Conservation (phyloP, 2,888 invertebrate species). For the Ecdyonurus torrentis region DNA sequence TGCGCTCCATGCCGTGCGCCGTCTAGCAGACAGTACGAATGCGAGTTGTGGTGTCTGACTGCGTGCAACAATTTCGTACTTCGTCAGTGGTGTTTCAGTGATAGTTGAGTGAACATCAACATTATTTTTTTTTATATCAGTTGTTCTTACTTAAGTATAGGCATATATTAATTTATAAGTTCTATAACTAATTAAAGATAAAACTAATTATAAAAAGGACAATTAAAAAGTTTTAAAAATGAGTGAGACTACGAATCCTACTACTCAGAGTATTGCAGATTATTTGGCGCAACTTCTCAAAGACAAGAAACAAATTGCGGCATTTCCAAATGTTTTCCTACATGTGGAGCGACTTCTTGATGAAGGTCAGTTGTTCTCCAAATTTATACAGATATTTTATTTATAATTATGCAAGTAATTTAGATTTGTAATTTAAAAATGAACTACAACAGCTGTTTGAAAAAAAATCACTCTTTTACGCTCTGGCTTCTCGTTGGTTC, state of each 20-base stretch:
- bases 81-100: not conserved
- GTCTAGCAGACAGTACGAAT: not conserved
- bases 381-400: no score
- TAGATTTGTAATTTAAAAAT: no score
- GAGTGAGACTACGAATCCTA: slow-evolving; percentile 27
- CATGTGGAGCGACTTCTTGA: slow-evolving; percentile 98
- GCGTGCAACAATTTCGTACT: not conserved
- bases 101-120: not conserved
- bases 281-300: slow-evolving; percentile 99
- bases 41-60: no score
- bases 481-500: no score
- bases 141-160: no score
- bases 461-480: no score
- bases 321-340: slow-evolving; percentile 98
- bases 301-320: slow-evolving; percentile 99
- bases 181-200: no score
- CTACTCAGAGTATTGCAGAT: slow-evolving; percentile 95
- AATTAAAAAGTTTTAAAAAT: slow-evolving; percentile 10
- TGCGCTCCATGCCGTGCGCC: not conserved
- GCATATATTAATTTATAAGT: no score
- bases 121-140: not conserved
- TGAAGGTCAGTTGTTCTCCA: slow-evolving; percentile 82
- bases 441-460: no score
- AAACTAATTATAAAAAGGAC: no score
- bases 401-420: no score